Base-by-base conservation (phyloP, 2,113 vertebrate genomes). In the Tretioscincus oriximinensis region DNA sequence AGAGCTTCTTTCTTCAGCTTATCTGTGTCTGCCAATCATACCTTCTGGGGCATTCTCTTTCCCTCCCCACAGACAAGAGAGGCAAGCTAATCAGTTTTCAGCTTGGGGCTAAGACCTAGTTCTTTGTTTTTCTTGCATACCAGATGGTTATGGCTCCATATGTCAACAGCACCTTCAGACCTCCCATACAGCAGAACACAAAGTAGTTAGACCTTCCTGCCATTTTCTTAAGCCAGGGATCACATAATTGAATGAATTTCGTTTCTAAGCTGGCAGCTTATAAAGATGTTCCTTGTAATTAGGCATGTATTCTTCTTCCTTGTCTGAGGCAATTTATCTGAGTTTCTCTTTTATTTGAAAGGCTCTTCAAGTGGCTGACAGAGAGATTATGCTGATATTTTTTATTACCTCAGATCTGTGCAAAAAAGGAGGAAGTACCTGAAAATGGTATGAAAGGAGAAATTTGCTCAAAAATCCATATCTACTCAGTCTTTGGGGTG, bases 1-100 rank as follows among this genome's bases (percentile, higher is more conserved):
- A 65, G 83, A 76, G 7, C 26, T 49, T 81, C 28, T 76, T 81
- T 79, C 64, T 60, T 73, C 61, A 73, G n/a, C 70, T 78, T 74
- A 73, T 83, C 70, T 83, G 21, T 47, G 41, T 28, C 71, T 83
- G 76, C 64, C 70, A 83, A 47, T 73, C 22, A 5, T 68, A 75
- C 49, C 24, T 24, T 68, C 24, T 68, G 72, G 72, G 80, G 72
- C 60, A 54, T 29, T 58, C 41, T 74, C 29, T 83, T 47, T 67
- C 10, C 26, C 64, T 58, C 65, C n/a, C 41, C 68, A 70, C 49
- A 49, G 35, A 78, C 63, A 58, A 61, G 47, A 54, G 69, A 78
- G 64, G 73, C 76, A 78, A 63, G 76, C 47, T 68, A 74, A 83
- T 78, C 82, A 58, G 21, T 83, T 78, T 83, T 78, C 82, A 58